These are phyloP conservation scores for Acanthurus tractus DNA, from an alignment of 2,797 vertebrate species.

Conservation along the genomic window DNA sequence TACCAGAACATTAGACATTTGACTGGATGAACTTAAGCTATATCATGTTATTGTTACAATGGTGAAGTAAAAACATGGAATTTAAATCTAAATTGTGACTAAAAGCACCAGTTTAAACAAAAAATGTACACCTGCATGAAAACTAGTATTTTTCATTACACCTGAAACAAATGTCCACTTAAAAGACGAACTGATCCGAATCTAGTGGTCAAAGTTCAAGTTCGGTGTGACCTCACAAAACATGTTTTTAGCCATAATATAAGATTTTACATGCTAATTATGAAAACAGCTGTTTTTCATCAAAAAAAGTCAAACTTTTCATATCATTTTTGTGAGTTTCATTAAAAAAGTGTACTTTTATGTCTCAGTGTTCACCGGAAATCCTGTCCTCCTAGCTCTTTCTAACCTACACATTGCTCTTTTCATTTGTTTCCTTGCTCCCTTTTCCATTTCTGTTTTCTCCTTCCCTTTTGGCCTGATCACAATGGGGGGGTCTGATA, in stretches of 20 bases:
- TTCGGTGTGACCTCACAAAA: not conserved
- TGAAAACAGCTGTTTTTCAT: no score
- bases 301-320: not conserved
- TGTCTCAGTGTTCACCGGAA: slow-evolving; percentile 10
- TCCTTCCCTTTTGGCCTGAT: slow-evolving; percentile 32
- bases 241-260: no score
- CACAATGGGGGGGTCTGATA: slow-evolving; percentile 41
- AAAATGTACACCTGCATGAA: not conserved
- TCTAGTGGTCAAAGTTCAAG: not conserved
- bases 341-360: slow-evolving; percentile 9
- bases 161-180: not conserved
- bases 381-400: slow-evolving; percentile 14
- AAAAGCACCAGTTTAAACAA: not conserved
- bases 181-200: not conserved
- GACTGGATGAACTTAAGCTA: not conserved
- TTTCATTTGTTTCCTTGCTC: slow-evolving; percentile 16
- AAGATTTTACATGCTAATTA: not conserved
- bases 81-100: not conserved
- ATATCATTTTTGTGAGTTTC: not conserved
- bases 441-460: slow-evolving; percentile 32
- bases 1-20: not conserved
- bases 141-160: not conserved
- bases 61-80: not conserved
- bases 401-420: slow-evolving; percentile 25
- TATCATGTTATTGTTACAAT: not conserved